These are phyloP conservation scores for Drosophila yooni DNA, from an alignment of 2,888 invertebrate species.

Conservation along the genomic window DNA sequence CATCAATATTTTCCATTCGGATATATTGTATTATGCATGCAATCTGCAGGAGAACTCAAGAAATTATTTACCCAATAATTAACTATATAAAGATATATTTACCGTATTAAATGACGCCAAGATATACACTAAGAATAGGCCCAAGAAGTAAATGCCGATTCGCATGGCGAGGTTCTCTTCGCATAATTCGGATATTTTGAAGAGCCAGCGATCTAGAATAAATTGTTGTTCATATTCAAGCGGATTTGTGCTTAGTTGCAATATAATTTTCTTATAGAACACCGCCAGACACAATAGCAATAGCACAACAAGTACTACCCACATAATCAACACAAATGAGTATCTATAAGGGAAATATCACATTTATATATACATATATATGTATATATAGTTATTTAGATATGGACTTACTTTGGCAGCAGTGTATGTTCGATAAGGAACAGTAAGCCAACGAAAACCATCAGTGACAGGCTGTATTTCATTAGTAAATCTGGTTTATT, in stretches of 20 bases:
- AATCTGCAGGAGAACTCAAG: neutral
- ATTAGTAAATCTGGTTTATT: slow-evolving; percentile 92
- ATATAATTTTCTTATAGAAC: slow-evolving; percentile 37
- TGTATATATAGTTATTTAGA: neutral
- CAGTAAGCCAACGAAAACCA: slow-evolving; percentile 87
- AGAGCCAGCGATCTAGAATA: slow-evolving; percentile 25
- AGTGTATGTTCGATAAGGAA: slow-evolving; percentile 86
- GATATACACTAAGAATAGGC: slow-evolving; percentile 88
- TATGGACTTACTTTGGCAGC: slow-evolving; percentile 30
- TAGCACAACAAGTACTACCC: slow-evolving; percentile 61
- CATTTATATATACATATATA: neutral
- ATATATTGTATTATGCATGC: slow-evolving; percentile 24
- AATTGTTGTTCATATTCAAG: neutral
- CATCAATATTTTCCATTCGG: neutral
- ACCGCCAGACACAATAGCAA: slow-evolving; percentile 14
- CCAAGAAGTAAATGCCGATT: slow-evolving; percentile 83
- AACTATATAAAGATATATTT: neutral
- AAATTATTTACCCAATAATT: neutral
- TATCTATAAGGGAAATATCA: neutral
- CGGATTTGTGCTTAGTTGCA: neutral
- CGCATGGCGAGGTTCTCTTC: slow-evolving; percentile 31
- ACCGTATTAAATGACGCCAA: slow-evolving; percentile 50
- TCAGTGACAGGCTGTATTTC: slow-evolving; percentile 90
- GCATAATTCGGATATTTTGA: neutral
- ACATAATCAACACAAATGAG: slow-evolving; percentile 76